Percentiles rank a stretch among this genome's conserved stretches.
Conservation (phyloP, 2,797 vertebrate genomes). For the Mionectes olivaceus region DNA sequence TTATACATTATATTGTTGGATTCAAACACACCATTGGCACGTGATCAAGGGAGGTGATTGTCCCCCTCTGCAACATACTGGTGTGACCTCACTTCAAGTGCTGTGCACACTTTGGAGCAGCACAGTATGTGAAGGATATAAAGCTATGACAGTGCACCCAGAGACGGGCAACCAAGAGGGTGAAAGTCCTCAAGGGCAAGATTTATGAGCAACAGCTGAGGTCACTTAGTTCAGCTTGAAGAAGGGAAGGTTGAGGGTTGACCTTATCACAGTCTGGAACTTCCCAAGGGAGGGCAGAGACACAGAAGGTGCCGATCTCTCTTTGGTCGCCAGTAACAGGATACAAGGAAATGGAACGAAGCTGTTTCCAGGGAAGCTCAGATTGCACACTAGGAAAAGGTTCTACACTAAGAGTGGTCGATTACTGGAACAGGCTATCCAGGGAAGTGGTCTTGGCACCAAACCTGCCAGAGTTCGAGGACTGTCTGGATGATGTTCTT, state of each 20-base stretch:
- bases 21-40: not conserved
- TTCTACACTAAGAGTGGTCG: not conserved
- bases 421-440: not conserved
- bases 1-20: not conserved
- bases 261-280: not conserved
- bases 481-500: rapidly evolving
- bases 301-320: not conserved
- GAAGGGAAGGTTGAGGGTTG: not conserved
- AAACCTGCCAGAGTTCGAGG: not conserved
- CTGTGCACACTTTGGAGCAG: not conserved
- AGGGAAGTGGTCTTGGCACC: not conserved
- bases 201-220: not conserved
- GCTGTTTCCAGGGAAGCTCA: rapidly evolving
- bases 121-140: not conserved
- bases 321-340: not conserved
- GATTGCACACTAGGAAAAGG: not conserved
- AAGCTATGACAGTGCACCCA: not conserved
- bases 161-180: not conserved
- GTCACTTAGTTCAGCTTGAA: not conserved
- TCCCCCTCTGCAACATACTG: not conserved
- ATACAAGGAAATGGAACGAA: not conserved
- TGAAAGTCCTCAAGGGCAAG: not conserved
- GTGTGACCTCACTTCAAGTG: rapidly evolving
- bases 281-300: not conserved
- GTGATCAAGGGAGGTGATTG: not conserved